Evolutionary conservation across 2,797 vertebrate species (phyloP).

Genomic region (Miopithecus talapoin): DNA sequence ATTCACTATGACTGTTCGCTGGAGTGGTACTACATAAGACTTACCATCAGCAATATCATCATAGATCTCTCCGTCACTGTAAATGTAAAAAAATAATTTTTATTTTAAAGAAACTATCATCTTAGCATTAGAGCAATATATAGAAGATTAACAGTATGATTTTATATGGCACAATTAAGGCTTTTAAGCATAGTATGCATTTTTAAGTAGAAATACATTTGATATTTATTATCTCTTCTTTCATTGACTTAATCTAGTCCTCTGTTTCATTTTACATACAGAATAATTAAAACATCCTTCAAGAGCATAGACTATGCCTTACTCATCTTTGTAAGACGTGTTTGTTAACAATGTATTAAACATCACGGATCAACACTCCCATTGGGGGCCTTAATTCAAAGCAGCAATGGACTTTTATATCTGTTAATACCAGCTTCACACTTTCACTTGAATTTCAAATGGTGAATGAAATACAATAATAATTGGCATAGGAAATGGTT

Average conservation of each 20-base stretch:
- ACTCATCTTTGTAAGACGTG: neutral
- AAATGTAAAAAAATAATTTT: slow-evolving; percentile 63
- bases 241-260: neutral
- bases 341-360: neutral
- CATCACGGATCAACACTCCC: neutral
- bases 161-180: neutral
- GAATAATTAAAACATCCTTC: neutral
- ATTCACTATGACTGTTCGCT: neutral
- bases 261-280: neutral
- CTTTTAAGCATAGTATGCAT: neutral
- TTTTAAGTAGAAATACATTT: slow-evolving; percentile 28
- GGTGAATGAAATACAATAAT: neutral
- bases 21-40: slow-evolving; percentile 57
- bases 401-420: neutral
- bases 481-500: neutral
- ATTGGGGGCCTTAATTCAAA: neutral
- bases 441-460: slow-evolving; percentile 18
- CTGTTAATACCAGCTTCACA: neutral
- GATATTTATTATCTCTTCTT: neutral
- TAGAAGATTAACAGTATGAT: neutral
- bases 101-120: slow-evolving; percentile 11
- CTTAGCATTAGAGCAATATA: slow-evolving; percentile 4
- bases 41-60: slow-evolving; percentile 95
- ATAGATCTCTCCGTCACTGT: slow-evolving; percentile 94
- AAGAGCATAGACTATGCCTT: neutral